Percentiles rank a stretch among this genome's conserved stretches.
Conservation (phyloP, 2,888 invertebrate species). For the Habroteleia sp. region DNA sequence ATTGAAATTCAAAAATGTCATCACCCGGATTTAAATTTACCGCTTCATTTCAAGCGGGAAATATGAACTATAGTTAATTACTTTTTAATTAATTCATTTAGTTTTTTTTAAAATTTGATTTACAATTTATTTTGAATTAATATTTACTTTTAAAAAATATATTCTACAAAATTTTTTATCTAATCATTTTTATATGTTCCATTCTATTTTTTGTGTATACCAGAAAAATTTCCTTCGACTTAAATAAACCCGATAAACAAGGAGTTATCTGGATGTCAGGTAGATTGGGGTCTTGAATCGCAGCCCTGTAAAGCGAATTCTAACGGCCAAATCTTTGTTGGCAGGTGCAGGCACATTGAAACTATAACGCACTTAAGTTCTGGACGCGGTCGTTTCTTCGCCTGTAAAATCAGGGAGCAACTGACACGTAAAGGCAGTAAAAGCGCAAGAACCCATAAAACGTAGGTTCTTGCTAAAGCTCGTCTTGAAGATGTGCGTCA, state of each 20-base stretch:
- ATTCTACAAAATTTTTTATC: too few relatives aligned
- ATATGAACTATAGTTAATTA: too few relatives aligned
- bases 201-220: too few relatives aligned
- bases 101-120: too few relatives aligned
- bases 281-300: constrained; percentile 7
- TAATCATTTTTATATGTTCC: too few relatives aligned
- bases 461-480: constrained; percentile 51
- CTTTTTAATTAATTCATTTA: too few relatives aligned
- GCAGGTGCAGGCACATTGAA: constrained; percentile 37
- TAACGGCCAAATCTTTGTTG: constrained; percentile 34
- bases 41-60: background rate
- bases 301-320: constrained; percentile 26
- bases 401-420: constrained; percentile 35
- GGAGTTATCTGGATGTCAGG: constrained; percentile 5
- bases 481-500: constrained; percentile 37
- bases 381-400: constrained; percentile 39
- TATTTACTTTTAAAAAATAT: too few relatives aligned
- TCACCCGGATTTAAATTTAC: too few relatives aligned
- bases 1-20: too few relatives aligned
- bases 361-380: constrained; percentile 27
- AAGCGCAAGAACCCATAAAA: constrained; percentile 58
- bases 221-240: too few relatives aligned
- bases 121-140: too few relatives aligned
- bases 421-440: constrained; percentile 57
- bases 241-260: constrained; percentile 6